A percentile compares a stretch with the other conserved stretches of the same genome.
Conservation (phyloP, 2,888 invertebrate genomes). For the Linnaemya tessellans region DNA sequence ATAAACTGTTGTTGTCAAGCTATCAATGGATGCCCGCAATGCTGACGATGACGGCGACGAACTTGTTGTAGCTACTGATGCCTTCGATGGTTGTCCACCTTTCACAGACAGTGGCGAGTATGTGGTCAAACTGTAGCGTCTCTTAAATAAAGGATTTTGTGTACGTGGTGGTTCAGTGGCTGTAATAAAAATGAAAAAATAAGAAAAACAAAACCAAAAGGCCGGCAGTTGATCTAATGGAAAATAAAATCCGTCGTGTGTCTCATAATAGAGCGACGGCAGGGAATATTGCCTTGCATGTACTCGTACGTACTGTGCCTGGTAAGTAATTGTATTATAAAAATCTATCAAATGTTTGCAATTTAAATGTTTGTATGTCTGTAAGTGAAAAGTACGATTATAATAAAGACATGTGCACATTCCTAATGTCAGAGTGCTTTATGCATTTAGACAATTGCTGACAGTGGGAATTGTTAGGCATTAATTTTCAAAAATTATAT, state of each 20-base stretch:
- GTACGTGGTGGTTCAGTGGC: constrained; percentile 82
- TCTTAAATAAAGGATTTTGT: constrained; percentile 83
- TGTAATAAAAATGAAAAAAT: constrained; percentile 60
- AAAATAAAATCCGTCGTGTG: neutral
- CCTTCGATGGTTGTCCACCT: constrained; percentile 54
- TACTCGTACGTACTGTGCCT: neutral
- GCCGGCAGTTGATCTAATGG: constrained; percentile 21
- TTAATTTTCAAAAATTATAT: no score
- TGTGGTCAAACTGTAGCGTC: constrained; percentile 80
- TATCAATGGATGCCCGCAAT: constrained; percentile 64
- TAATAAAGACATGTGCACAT: neutral
- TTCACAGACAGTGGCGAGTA: constrained; percentile 72
- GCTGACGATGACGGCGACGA: constrained; percentile 49
- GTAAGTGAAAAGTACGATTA: neutral
- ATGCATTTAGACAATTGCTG: constrained; percentile 14
- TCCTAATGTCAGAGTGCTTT: constrained; percentile 24
- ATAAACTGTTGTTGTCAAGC: constrained; percentile 74
- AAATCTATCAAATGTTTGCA: constrained; percentile 45
- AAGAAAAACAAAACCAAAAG: constrained; percentile 22
- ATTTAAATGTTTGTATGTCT: constrained; percentile 22
- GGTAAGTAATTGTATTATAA: constrained; percentile 55
- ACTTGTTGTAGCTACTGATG: constrained; percentile 21
- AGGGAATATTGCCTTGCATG: constrained; percentile 1
- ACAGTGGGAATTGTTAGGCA: neutral
- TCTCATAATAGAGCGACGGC: neutral